Base-by-base conservation (phyloP, 2,888 invertebrate genomes). In the Coenonympha glycerion region DNA sequence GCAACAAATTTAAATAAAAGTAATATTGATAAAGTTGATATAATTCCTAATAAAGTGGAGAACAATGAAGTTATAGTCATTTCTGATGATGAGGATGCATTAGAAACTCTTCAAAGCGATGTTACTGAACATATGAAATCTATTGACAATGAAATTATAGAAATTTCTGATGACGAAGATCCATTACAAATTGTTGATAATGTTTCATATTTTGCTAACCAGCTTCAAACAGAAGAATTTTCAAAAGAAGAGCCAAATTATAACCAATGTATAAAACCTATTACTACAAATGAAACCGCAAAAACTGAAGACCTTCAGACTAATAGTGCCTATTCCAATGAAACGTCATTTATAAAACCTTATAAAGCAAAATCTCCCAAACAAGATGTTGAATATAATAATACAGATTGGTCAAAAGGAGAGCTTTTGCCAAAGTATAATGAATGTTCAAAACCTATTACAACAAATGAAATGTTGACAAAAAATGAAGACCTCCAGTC, bases 141-240 rank as follows among this genome's bases (percentile, higher is more conserved):
- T n/a, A n/a, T n/a, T n/a, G 33, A 33, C 9, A 18, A 33, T 1
- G 56, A 61, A n/a, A 21, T 28, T 13, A 48, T 50, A 37, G 37
- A 33, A 18, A 41, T 39, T 44, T 41, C 45, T 21, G 51, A 60
- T 21, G 59, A 36, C 19, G 19, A 36, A 36, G 36, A 36, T 11
- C 11, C 19, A 5, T 1, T 36, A 21, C 3, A 36, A 19, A 11
- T 19, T 36, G 3, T 36, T 36, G 19, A 36, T n/a, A n/a, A 36
- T 6, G n/a, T 11, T 19, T 11, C 6, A 11, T 11, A 33, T 16
- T 2, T 3, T 3, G 15, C 8, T 16, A 9, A 15, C 8, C 8
- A 16, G 3, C 15, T 16, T 9, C 15, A 3, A 8, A 16, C 8
- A 11, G 15, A 15, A 16, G 4, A 6, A 15, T 16, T 16, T 8